Base-by-base conservation (phyloP, 2,113 vertebrate species). In the Montifringilla adamsi region DNA sequence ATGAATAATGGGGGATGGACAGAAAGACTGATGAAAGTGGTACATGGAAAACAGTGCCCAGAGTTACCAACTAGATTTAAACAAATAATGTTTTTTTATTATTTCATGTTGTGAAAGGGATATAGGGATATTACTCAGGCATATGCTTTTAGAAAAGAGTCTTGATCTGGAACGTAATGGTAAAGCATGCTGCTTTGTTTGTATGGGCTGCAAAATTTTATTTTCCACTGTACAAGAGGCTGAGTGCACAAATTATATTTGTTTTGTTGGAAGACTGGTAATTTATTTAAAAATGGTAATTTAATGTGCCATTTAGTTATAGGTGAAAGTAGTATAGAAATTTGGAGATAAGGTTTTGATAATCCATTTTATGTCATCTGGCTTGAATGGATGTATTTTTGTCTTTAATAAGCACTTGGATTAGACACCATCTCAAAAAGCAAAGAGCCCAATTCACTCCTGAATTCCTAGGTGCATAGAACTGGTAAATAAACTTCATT, bases 61-160 rank as follows among this genome's bases (percentile, higher is more conserved):
- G 39, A 74, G 15, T 13, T 93, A 24, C 9, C 15, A 79, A 16
- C 10, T 33, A 64, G 52, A 83, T 52, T 43, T 14, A 82, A 69
- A n/a, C 3, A 73, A 72, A 63, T 23, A 4, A 47, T 1, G 1
- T 0, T 16, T 41, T 37, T 47, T 35, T 11, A 26, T 50, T 47
- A 11, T 80, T 92, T 78, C 13, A 5, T 47, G 3, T 13, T 27
- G 10, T 59, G 19, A 10, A 50, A n/a, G n/a, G n/a, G n/a, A n/a
- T n/a, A 53, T 13, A 28, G 2, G 13, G 33, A 28, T 88, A 64
- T 59, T 87, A 27, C 59, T 74, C 41, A 30, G 4, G 7, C 9
- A 22, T 37, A 9, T 53, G 12, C 8, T 67, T 92, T 89, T 66
- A 84, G 43, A 74, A 86, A 91, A 70, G 9, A 28, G 2, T 62